Conservation (phyloP, 1,140 invertebrate species). For the Tetramorium parvispinum region DNA sequence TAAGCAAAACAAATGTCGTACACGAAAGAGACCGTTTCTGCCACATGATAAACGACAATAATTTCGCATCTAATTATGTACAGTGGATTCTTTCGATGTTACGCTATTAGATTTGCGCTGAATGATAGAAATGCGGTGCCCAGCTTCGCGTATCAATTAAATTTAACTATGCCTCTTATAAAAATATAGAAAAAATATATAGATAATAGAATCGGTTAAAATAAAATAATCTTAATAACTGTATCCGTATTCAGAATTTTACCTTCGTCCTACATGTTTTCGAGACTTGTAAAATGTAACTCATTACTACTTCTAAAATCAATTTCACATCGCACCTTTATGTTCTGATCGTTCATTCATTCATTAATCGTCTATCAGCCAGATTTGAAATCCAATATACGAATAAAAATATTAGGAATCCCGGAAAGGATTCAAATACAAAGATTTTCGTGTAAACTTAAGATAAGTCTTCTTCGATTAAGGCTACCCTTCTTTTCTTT, state of each 20-base stretch:
- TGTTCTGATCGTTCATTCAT: background rate
- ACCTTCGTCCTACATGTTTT: background rate
- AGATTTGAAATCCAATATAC: background rate
- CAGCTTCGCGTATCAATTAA: conserved; percentile 15
- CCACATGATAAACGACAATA: conserved; percentile 16
- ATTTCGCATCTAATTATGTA: conserved; percentile 37
- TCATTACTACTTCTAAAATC: background rate
- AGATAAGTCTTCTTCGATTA: background rate
- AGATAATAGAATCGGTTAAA: conserved; percentile 23
- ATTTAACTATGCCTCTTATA: conserved; percentile 34
- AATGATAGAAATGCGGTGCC: conserved; percentile 20
- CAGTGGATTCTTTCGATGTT: conserved; percentile 45
- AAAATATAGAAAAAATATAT: conserved; percentile 44
- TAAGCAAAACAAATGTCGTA: conserved; percentile 48
- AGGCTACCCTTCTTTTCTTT: background rate
- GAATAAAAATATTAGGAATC: background rate
- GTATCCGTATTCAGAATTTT: background rate
- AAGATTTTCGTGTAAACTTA: background rate
- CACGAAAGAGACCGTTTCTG: conserved; percentile 56
- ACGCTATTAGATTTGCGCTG: conserved; percentile 20
- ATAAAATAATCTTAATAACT: conserved; percentile 14
- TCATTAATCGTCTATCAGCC: background rate
- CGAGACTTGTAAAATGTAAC: conserved; percentile 1
- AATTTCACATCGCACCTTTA: background rate
- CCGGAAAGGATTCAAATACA: background rate